A percentile compares a stretch with the other conserved stretches of the same genome.
Evolutionary conservation across 2,888 invertebrate species (phyloP).

Genomic region (Drosophila demipolita): DNA sequence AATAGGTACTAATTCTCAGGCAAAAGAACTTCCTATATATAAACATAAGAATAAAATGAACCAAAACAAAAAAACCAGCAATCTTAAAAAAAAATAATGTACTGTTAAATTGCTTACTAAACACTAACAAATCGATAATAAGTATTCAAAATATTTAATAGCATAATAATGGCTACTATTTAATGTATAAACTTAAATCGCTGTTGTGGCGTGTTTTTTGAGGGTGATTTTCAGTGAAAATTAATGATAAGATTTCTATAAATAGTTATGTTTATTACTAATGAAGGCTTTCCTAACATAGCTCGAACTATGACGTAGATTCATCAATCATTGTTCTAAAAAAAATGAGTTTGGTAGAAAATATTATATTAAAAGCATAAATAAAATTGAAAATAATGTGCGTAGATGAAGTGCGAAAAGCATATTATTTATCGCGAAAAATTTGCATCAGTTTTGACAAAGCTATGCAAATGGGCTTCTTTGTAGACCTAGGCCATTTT

Average conservation of each 20-base stretch:
- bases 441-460: constrained; percentile 1
- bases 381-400: background rate
- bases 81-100: background rate
- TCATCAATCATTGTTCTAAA: background rate
- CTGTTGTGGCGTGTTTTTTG: background rate
- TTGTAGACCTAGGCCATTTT: constrained; percentile 29
- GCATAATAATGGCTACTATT: background rate
- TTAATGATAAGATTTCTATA: background rate
- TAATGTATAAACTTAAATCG: background rate
- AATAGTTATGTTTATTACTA: background rate
- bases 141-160: background rate
- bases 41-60: constrained; percentile 14
- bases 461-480: background rate
- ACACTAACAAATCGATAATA: background rate
- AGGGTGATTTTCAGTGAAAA: background rate
- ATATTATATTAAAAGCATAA: background rate
- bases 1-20: constrained; percentile 32
- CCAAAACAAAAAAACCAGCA: constrained; percentile 26
- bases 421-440: constrained; percentile 1
- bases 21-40: constrained; percentile 3
- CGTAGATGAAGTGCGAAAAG: background rate
- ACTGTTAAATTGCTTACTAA: background rate
- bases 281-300: background rate
- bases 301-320: background rate
- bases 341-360: background rate